Conservation (phyloP, 2,797 vertebrate species). For the Apogon hyalosoma region DNA sequence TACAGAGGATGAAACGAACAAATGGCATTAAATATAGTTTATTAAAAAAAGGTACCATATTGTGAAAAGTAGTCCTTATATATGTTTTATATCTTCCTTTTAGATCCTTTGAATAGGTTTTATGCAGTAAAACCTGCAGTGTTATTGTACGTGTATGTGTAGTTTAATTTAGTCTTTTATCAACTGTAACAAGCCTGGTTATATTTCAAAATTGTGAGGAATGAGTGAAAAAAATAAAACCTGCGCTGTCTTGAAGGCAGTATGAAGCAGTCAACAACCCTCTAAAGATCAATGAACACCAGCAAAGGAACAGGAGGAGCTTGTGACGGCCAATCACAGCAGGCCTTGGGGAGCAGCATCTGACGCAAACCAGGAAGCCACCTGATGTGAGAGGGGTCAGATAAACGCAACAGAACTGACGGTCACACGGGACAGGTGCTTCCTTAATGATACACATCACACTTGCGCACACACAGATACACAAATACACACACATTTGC, state of each 20-base stretch:
- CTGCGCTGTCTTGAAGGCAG: slow-evolving; percentile 37
- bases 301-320: slow-evolving; percentile 79
- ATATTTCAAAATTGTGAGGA: slow-evolving; percentile 4
- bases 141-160: too few relatives aligned
- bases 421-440: slow-evolving; percentile 93
- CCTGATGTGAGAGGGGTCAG: slow-evolving; percentile 95
- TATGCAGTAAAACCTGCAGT: too few relatives aligned
- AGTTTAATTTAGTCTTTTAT: too few relatives aligned
- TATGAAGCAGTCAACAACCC: slow-evolving; percentile 61
- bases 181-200: too few relatives aligned
- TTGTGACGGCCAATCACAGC: slow-evolving; percentile 75
- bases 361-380: slow-evolving; percentile 98
- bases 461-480: slow-evolving; percentile 44
- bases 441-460: slow-evolving; percentile 86
- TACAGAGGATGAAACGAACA: too few relatives aligned
- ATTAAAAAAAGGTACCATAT: too few relatives aligned
- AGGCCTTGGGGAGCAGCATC: slow-evolving; percentile 81
- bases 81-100: too few relatives aligned
- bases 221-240: slow-evolving; percentile 12
- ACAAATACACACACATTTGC: slow-evolving; percentile 46
- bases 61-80: too few relatives aligned
- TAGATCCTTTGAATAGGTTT: too few relatives aligned
- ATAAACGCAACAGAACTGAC: slow-evolving; percentile 88
- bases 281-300: slow-evolving; percentile 86
- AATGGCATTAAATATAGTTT: too few relatives aligned